Conservation (phyloP, 2,888 invertebrate genomes). For the Amphipyra berbera region DNA sequence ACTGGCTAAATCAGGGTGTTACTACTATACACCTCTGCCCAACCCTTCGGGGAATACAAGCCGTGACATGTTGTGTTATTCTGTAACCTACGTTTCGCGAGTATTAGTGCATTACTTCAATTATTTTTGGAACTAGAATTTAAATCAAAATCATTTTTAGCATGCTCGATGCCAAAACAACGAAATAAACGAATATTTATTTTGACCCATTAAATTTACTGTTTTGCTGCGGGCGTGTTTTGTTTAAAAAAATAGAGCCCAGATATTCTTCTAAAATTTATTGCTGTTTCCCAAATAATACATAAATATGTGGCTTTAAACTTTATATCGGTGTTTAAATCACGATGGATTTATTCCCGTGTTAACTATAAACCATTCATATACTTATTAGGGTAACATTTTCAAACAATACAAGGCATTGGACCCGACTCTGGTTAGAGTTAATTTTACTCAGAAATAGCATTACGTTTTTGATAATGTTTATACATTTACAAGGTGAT, state of each 20-base stretch:
- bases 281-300: neutral
- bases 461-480: too few species aligned
- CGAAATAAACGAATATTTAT: conserved; percentile 30
- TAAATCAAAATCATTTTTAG: conserved; percentile 31
- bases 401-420: neutral
- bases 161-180: conserved; percentile 20
- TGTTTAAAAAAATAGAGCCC: conserved; percentile 22
- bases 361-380: conserved; percentile 37
- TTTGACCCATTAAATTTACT: conserved; percentile 45
- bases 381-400: conserved; percentile 20
- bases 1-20: too few species aligned
- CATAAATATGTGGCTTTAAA: neutral
- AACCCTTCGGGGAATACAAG: too few species aligned
- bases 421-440: neutral
- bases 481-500: too few species aligned
- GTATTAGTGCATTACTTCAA: neutral
- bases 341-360: conserved; percentile 27
- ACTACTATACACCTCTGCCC: too few species aligned
- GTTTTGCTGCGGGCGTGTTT: conserved; percentile 11
- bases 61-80: too few species aligned
- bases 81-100: neutral
- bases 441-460: neutral
- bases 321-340: conserved; percentile 25
- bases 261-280: conserved; percentile 24
- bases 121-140: conserved; percentile 19